A percentile compares a stretch with the other conserved stretches of the same genome.
Conservation (phyloP, 1,140 invertebrate genomes). For the Drosophila nasuta region DNA sequence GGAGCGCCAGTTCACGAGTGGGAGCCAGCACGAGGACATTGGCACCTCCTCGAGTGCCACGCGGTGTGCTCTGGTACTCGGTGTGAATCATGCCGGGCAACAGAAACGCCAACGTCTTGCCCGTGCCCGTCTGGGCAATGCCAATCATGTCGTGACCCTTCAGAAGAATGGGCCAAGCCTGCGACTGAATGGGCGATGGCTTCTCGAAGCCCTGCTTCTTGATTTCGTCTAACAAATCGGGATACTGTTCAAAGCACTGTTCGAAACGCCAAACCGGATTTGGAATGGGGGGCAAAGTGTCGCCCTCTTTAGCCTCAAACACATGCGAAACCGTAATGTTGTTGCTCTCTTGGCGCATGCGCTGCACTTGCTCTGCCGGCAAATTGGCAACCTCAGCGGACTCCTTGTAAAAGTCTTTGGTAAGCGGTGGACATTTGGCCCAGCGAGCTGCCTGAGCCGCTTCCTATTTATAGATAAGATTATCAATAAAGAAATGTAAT, state of each 20-base stretch:
- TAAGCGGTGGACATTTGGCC: slow-evolving; percentile 88
- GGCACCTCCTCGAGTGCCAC: slow-evolving; percentile 90
- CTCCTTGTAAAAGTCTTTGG: slow-evolving; percentile 95
- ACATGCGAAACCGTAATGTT: slow-evolving; percentile 89
- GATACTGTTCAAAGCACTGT: slow-evolving; percentile 93
- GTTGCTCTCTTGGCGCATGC: slow-evolving; percentile 88
- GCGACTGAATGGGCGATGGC: slow-evolving; percentile 96
- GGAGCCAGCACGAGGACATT: slow-evolving; percentile 95
- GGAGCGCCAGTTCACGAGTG: slow-evolving; percentile 95
- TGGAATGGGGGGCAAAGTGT: slow-evolving; percentile 87
- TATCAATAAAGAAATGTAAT: neutral
- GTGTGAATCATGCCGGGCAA: slow-evolving; percentile 96
- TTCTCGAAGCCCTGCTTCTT: slow-evolving; percentile 90
- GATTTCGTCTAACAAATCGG: slow-evolving; percentile 93
- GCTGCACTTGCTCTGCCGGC: slow-evolving; percentile 87
- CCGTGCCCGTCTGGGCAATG: slow-evolving; percentile 97
- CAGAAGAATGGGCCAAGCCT: slow-evolving; percentile 95
- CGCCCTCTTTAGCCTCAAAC: slow-evolving; percentile 84
- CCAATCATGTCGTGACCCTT: slow-evolving; percentile 95
- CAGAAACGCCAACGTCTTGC: slow-evolving; percentile 95
- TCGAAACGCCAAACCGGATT: slow-evolving; percentile 94
- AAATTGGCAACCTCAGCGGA: slow-evolving; percentile 89
- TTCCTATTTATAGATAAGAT: slow-evolving; percentile 84
- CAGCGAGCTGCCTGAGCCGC: slow-evolving; percentile 86
- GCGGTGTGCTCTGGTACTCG: slow-evolving; percentile 90